Evolutionary conservation across 2,797 vertebrate species (phyloP).

Genomic region (Ctenopoma multispine): DNA sequence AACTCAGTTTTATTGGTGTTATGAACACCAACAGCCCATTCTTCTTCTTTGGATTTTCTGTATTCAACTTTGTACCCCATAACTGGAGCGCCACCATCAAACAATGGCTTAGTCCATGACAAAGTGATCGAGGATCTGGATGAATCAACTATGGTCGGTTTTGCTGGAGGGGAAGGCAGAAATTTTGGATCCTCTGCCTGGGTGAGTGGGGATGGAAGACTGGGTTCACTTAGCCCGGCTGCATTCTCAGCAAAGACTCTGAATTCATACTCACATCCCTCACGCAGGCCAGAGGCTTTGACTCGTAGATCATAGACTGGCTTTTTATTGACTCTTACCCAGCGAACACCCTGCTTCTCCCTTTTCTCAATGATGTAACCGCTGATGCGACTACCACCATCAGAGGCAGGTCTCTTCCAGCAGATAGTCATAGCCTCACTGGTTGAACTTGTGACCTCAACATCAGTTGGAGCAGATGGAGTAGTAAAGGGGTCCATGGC

Average conservation of each 20-base stretch:
- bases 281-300: slow-evolving; percentile 93
- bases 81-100: slow-evolving; percentile 94
- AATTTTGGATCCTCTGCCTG: slow-evolving; percentile 95
- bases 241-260: slow-evolving; percentile 97
- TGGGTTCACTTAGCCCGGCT: slow-evolving; percentile 94
- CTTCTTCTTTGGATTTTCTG: slow-evolving; percentile 89
- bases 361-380: slow-evolving; percentile 96
- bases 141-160: slow-evolving; percentile 91
- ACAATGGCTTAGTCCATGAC: slow-evolving; percentile 94
- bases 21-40: slow-evolving; percentile 90
- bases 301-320: slow-evolving; percentile 96
- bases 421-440: slow-evolving; percentile 94
- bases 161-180: slow-evolving; percentile 93
- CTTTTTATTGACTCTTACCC: slow-evolving; percentile 97
- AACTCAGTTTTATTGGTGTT: slow-evolving; percentile 92
- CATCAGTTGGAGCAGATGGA: slow-evolving; percentile 90
- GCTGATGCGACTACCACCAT: slow-evolving; percentile 94
- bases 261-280: slow-evolving; percentile 97
- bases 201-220: slow-evolving; percentile 87
- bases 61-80: slow-evolving; percentile 95
- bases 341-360: slow-evolving; percentile 94
- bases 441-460: slow-evolving; percentile 94
- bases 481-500: slow-evolving; percentile 94
- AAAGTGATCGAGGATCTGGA: slow-evolving; percentile 90
- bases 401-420: slow-evolving; percentile 94